Base-by-base conservation (phyloP, 2,113 vertebrate species). In the Amblyornis subalaris region DNA sequence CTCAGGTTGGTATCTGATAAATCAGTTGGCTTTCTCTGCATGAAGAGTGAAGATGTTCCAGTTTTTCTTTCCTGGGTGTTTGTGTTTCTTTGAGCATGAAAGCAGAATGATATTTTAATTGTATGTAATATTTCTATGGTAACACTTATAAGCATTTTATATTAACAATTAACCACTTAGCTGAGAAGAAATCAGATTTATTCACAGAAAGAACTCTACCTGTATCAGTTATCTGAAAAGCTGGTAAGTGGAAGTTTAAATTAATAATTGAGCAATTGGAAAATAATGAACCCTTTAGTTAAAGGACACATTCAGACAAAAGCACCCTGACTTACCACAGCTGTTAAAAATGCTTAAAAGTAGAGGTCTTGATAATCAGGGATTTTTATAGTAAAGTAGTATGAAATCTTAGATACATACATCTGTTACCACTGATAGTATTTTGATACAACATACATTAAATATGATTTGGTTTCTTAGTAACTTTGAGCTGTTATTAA, bases 61-160 rank as follows among this genome's bases (percentile, higher is more conserved):
- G 50, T 86, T 83, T 94, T 95, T 84, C 55, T 51, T 67, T 87
- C 67, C 42, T 92, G 95, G 22, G 40, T 76, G 28, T 82, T 92
- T 89, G 88, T 83, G 40, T 94, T 97, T 96, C 98, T 98, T 78
- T 38, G 58, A 62, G 25, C 70, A 86, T 44, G 55, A 79, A 92
- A 91, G 93, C 12, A 93, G 61, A 92, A 94, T 18, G 29, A 21
- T 72, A 88, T 26, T 12, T 88, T 61, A 76, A 47, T 36, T 85
- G 3, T 29, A 61, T 48, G 12, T 57, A 55, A 29, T 53, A 82
- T n/a, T 20, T 91, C 33, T 38, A 36, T 82, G 36, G 74, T 1
- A 2, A 85, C 12, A 51, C 20, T 70, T 65, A 50, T 0, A 8
- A 66, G 12, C 20, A 22, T 47, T 17, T 74, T 85, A 31, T 23